phyloP scores from a whole-genome alignment of 2,888 invertebrate genomes.

The Pterobdella sp. region DNA sequence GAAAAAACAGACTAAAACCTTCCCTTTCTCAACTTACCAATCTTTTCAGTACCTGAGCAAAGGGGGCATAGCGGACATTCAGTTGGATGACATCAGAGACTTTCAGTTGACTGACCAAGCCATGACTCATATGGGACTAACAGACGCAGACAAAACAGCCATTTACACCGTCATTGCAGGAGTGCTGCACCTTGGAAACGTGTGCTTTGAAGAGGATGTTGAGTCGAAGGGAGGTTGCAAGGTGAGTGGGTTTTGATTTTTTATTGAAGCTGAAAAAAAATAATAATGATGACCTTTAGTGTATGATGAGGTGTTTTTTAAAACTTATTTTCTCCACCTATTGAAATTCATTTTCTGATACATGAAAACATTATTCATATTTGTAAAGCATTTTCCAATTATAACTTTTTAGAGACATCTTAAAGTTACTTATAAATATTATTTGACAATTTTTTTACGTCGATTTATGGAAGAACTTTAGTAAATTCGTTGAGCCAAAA shows the following conservation, averaged over 20 bases:
- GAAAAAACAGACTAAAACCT: too few species aligned
- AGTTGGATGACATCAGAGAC: conserved; percentile 82
- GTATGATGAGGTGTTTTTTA: too few species aligned
- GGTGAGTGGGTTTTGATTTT: not conserved
- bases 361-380: not conserved
- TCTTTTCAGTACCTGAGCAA: conserved; percentile 46
- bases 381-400: too few species aligned
- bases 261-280: not conserved
- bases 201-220: conserved; percentile 73
- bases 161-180: conserved; percentile 84
- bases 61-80: conserved; percentile 76
- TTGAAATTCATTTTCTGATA: too few species aligned
- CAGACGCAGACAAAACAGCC: conserved; percentile 64
- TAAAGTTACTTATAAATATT: too few species aligned
- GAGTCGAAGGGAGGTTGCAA: conserved; percentile 31
- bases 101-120: conserved; percentile 73
- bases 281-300: too few species aligned
- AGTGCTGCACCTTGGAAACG: conserved; percentile 87
- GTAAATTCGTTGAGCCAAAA: too few species aligned
- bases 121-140: conserved; percentile 67
- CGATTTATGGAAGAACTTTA: too few species aligned
- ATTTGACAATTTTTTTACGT: too few species aligned
- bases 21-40: too few species aligned
- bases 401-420: too few species aligned
- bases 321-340: too few species aligned